A percentile compares a stretch with the other conserved stretches of the same genome.
Evolutionary conservation across 2,888 invertebrate genomes (phyloP).

Genomic region (Xestia sexstrigata): DNA sequence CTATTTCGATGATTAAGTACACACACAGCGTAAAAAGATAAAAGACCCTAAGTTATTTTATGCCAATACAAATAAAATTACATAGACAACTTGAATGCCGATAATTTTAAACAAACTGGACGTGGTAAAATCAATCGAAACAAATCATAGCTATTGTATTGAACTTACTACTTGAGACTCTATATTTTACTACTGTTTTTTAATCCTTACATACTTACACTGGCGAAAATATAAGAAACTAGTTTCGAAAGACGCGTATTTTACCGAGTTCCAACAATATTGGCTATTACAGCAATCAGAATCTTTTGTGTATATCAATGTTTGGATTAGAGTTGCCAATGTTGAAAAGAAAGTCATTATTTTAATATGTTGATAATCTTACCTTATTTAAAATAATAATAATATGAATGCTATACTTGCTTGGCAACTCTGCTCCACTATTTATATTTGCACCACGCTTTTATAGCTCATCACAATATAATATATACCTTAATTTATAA

Average conservation of each 20-base stretch:
- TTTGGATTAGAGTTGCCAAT: constrained; percentile 44
- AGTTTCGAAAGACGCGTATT: background rate
- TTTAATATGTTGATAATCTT: background rate
- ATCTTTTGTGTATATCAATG: constrained; percentile 11
- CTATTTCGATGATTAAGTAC: background rate
- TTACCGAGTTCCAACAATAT: constrained; percentile 47
- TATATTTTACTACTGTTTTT: constrained; percentile 23
- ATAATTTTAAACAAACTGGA: background rate
- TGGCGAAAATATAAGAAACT: background rate
- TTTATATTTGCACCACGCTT: constrained; percentile 44
- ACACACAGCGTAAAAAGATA: background rate
- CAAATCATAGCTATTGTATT: background rate
- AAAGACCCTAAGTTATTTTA: background rate
- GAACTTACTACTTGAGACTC: constrained; percentile 12
- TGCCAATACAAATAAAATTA: background rate
- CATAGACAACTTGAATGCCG: background rate
- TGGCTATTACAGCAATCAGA: constrained; percentile 25
- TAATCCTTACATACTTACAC: background rate
- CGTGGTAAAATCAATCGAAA: background rate
- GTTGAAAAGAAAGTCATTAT: background rate
- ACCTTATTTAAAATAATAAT: constrained; percentile 4
- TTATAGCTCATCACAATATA: constrained; percentile 36
- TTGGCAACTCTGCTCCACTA: constrained; percentile 53
- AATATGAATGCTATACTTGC: background rate
- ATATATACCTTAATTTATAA: constrained; percentile 21